Conservation (phyloP, 92 coral and sea anemone species). For the Nematostella vectensis region DNA sequence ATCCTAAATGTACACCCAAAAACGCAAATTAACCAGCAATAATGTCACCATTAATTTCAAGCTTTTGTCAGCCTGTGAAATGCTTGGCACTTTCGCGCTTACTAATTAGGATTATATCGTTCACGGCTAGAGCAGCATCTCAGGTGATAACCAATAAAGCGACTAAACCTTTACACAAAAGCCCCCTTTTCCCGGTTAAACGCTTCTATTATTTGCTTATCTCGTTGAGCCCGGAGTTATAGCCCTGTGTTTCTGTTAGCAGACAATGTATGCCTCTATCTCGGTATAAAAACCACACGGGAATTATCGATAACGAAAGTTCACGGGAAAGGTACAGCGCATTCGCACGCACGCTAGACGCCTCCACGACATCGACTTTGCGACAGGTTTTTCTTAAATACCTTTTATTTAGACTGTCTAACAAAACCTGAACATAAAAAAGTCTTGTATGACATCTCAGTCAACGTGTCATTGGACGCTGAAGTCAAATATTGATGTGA, state of each 20-base stretch:
- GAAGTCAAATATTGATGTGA: conserved; percentile 20
- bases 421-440: conserved; percentile 3
- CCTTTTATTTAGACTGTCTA: conserved; percentile 10
- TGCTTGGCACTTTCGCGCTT: conserved; percentile 24
- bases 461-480: conserved; percentile 14
- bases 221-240: conserved; percentile 7
- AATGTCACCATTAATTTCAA: conserved; percentile 50
- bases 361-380: not conserved
- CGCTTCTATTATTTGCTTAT: conserved; percentile 27
- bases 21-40: conserved; percentile 64
- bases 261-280: conserved; percentile 4
- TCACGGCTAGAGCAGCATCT: conserved; percentile 10
- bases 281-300: conserved; percentile 16
- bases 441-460: conserved; percentile 3
- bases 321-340: conserved; percentile 1
- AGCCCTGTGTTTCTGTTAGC: conserved; percentile 3
- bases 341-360: not conserved
- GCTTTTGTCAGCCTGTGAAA: conserved; percentile 43
- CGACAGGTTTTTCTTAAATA: conserved; percentile 37
- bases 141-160: conserved; percentile 13
- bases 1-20: conserved; percentile 55
- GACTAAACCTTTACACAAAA: conserved; percentile 7
- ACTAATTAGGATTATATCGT: conserved; percentile 37
- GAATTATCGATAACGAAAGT: not conserved
- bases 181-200: conserved; percentile 12